Conservation (phyloP, 35 echinoderm and acorn worm genomes). For the Hemicentrotus pulcherrimus region DNA sequence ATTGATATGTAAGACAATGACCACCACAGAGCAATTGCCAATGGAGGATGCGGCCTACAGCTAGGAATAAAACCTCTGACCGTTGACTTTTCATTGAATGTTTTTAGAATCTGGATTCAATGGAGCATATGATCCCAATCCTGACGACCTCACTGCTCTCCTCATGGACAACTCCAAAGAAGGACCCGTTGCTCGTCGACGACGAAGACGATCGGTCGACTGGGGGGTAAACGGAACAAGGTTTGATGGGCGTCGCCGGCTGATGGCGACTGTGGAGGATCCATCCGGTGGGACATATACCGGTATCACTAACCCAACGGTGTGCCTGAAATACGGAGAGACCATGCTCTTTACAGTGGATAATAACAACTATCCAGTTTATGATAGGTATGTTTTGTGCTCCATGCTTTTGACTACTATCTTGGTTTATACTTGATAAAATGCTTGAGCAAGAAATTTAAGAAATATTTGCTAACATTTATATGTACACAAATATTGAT, state of each 20-base stretch:
- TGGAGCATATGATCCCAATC: conserved; percentile 76
- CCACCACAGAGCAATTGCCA: no score
- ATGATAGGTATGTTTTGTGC: conserved; percentile 75
- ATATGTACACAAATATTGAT: no score
- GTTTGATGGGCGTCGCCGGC: conserved; percentile 49
- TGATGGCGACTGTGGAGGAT: conserved; percentile 43
- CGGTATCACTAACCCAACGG: conserved; percentile 83
- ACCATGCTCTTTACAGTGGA: conserved; percentile 92
- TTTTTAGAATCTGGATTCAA: conserved; percentile 69
- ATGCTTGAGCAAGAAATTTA: background rate
- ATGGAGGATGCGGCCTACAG: no score
- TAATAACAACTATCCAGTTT: conserved; percentile 96
- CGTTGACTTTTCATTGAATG: background rate
- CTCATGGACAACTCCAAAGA: conserved; percentile 77
- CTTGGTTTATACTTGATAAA: background rate
- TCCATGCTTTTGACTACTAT: background rate
- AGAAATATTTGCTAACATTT: background rate
- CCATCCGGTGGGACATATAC: conserved; percentile 49
- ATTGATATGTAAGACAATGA: no score
- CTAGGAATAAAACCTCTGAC: background rate
- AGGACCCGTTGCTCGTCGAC: background rate
- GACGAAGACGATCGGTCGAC: conserved; percentile 48
- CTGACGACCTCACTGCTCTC: conserved; percentile 55
- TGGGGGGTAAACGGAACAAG: conserved; percentile 53
- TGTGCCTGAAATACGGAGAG: conserved; percentile 95